Base-by-base conservation (phyloP, 1,140 invertebrate species). In the Apis florea region DNA sequence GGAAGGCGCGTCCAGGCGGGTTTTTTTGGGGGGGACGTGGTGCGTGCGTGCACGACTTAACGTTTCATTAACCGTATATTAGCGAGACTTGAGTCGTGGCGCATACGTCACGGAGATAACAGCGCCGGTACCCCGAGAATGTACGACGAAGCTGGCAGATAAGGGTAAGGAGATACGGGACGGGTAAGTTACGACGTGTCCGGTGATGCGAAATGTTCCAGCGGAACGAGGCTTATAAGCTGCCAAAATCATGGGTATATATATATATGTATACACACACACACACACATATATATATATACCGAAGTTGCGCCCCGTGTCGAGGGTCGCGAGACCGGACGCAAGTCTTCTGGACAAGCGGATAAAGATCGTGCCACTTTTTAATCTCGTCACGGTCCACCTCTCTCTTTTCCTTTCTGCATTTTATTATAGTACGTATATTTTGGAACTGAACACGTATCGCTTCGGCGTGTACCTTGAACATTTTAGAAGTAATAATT, bases 31-130 rank as follows among this genome's bases (percentile, higher is more conserved):
- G 59, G 21, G 4, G 13, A 51, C 63, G 31, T 31, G 51, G 58
- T 19, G 85, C 49, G 74, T 49, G 69, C 56, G 61, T 85, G 74
- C 77, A 83, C 80, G 86, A 85, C 85, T 86, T 83, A 79, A 85
- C 74, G 82, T 90, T 90, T 90, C 89, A 90, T 90, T 90, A 90
- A 89, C 88, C 89, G 78, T 89, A 88, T 88, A 90, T 90, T 90
- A 90, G 83, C 83, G 82, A 74, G 76, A 72, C 85, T 70, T 81
- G 75, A 76, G 84, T 69, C 76, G 78, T 61, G 67, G 80, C 78
- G 76, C 88, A 90, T 89, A 88, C 83, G 89, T 90, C 84, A 86
- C 81, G 69, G 53, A 85, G 89, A 90, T 90, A 90, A 90, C 85
- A 76, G 47, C 49, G 71, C 67, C 53, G 77, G 69, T 24, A 64